Conservation (phyloP, 2,113 vertebrate genomes). For the Uropsilus gracilis region DNA sequence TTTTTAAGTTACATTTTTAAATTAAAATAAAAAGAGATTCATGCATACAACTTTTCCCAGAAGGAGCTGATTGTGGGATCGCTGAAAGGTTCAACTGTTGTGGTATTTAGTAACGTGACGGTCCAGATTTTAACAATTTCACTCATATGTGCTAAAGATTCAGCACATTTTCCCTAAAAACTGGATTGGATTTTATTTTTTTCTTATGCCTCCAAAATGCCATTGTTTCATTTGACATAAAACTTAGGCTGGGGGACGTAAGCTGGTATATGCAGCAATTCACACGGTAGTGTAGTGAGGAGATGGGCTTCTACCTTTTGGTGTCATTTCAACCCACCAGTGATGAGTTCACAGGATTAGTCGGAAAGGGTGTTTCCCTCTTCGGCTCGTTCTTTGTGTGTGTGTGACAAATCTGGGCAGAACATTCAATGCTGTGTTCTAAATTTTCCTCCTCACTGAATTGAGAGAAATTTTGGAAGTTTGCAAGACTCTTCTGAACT, state of each 20-base stretch:
- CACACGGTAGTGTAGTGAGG: background rate
- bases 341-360: constrained; percentile 46
- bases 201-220: background rate
- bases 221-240: background rate
- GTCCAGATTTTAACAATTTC: constrained; percentile 55
- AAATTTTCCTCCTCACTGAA: constrained; percentile 68
- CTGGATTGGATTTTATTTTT: constrained; percentile 50
- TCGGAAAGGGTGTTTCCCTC: constrained; percentile 57
- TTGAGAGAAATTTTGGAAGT: constrained; percentile 67
- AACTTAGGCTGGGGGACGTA: background rate
- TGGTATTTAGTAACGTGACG: constrained; percentile 58
- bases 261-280: background rate
- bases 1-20: constrained; percentile 59
- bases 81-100: constrained; percentile 33
- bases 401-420: constrained; percentile 71
- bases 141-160: constrained; percentile 39
- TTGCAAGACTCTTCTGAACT: constrained; percentile 57
- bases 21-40: background rate
- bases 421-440: constrained; percentile 56
- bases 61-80: constrained; percentile 64
- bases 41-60: constrained; percentile 37
- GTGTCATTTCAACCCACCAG: background rate
- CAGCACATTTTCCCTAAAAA: constrained; percentile 59
- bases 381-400: constrained; percentile 50
- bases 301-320: background rate